Evolutionary conservation across 2,797 vertebrate species (phyloP).

Genomic region (Oryzias dopingdopingensis): DNA sequence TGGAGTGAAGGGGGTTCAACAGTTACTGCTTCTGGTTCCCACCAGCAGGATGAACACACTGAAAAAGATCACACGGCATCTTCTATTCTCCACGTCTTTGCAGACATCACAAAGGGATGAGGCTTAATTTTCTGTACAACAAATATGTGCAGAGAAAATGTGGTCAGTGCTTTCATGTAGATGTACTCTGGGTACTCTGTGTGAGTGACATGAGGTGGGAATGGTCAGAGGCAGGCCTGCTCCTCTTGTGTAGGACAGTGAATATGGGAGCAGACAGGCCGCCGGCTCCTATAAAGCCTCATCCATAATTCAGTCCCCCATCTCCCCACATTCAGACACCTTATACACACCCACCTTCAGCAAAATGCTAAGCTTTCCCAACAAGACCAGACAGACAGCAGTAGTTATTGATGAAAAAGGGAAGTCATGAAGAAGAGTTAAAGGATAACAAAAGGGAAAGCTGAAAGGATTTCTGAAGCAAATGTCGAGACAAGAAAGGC

Average conservation of each 20-base stretch:
- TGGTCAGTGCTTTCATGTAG: conserved; percentile 12
- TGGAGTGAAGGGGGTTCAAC: too few species aligned
- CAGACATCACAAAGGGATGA: too few species aligned
- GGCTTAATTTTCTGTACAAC: too few species aligned
- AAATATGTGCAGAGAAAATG: not conserved
- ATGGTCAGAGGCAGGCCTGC: conserved; percentile 51
- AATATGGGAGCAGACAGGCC: conserved; percentile 64
- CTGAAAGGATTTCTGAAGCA: conserved; percentile 8
- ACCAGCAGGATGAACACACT: too few species aligned
- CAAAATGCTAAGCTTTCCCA: conserved; percentile 39
- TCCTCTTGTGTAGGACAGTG: conserved; percentile 54
- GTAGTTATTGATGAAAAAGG: conserved; percentile 8
- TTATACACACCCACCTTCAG: conserved; percentile 33
- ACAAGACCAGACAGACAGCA: conserved; percentile 13
- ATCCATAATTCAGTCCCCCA: conserved; percentile 69
- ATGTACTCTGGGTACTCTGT: conserved; percentile 4
- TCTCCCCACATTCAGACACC: conserved; percentile 48
- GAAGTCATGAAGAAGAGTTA: not conserved
- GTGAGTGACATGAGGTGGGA: conserved; percentile 53
- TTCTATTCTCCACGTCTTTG: too few species aligned
- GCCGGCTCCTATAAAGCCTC: conserved; percentile 62
- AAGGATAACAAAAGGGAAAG: conserved; percentile 16
- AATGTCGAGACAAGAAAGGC: conserved; percentile 18
- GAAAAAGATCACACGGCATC: too few species aligned
- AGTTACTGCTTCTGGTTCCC: too few species aligned